phyloP scores from a whole-genome alignment of 2,888 invertebrate species.

The Salticus scenicus region DNA sequence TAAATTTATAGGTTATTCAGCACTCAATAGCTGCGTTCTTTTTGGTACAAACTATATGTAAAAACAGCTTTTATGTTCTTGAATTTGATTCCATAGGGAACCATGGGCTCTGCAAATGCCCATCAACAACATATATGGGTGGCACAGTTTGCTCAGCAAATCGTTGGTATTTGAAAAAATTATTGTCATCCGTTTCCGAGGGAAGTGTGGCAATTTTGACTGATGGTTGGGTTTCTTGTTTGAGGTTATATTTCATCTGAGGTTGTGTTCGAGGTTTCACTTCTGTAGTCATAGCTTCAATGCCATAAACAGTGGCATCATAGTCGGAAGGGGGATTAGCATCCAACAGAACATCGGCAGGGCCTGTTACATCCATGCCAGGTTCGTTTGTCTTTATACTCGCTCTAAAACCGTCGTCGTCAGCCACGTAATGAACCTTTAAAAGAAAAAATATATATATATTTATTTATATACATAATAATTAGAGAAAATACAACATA shows the following conservation, averaged over 20 bases:
- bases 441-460: too few species aligned
- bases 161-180: slow-evolving; percentile 10
- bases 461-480: too few species aligned
- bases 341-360: slow-evolving; percentile 29
- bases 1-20: too few species aligned
- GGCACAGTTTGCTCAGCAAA: slow-evolving; percentile 18
- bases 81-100: slow-evolving; percentile 47
- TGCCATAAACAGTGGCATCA: slow-evolving; percentile 19
- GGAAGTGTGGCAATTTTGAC: neutral
- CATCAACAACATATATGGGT: slow-evolving; percentile 45
- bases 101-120: slow-evolving; percentile 62
- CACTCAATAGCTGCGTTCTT: too few species aligned
- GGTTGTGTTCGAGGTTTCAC: too few species aligned
- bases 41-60: too few species aligned
- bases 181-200: neutral
- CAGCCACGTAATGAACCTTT: slow-evolving; percentile 45
- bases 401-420: slow-evolving; percentile 43
- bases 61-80: neutral
- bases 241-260: neutral
- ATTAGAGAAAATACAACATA: too few species aligned
- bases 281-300: neutral
- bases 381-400: slow-evolving; percentile 53
- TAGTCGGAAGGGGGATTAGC: slow-evolving; percentile 30
- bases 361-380: slow-evolving; percentile 43
- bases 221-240: neutral